These are phyloP conservation scores for human (Homo sapiens) DNA, from an alignment of 2,113 vertebrate species.

Conservation along the genomic window GRCh38 chr3:161406501-161407000, in stretches of 20 bases:
- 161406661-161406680: neutral
- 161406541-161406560: neutral
- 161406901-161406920: neutral
- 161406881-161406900: neutral
- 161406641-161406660: neutral
- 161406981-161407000: constrained; percentile 20
- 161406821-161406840: neutral
- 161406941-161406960: neutral
- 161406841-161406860: neutral
- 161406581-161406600: neutral
- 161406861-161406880: neutral
- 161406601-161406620: neutral
- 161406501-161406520: neutral
- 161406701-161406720: neutral
- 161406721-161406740: neutral
- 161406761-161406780: neutral
- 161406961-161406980: neutral
- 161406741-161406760: neutral
- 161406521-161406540: neutral
- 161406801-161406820: neutral
- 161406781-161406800: neutral
- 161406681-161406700: neutral
- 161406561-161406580: neutral
- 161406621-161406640: neutral
- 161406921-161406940: neutral